Evolutionary conservation across 2,113 vertebrate genomes (phyloP).

Genomic region (Epinephelus lanceolatus): DNA sequence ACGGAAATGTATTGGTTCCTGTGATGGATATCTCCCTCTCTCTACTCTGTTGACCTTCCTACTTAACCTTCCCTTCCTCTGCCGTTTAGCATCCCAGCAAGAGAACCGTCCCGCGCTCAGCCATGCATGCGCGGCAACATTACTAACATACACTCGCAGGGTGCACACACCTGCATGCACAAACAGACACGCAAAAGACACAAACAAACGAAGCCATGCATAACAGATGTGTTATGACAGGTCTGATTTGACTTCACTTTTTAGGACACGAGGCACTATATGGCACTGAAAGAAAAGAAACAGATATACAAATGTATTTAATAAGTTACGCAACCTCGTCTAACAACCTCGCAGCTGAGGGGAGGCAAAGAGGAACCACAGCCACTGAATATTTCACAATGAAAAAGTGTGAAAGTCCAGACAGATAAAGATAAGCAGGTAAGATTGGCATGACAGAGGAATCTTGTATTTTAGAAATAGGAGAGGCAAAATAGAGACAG

Average conservation of each 20-base stretch:
- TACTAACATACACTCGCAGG: conserved; percentile 31
- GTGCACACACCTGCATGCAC: conserved; percentile 10
- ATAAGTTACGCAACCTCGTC: conserved; percentile 41
- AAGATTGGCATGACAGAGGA: conserved; percentile 22
- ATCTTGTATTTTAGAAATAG: conserved; percentile 37
- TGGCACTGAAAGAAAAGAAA: conserved; percentile 40
- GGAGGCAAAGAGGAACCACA: conserved; percentile 1
- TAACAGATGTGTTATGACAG: conserved; percentile 62
- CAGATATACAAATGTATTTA: conserved; percentile 41
- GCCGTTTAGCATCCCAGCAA: conserved; percentile 64
- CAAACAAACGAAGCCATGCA: conserved; percentile 63
- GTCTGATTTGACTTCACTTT: conserved; percentile 56
- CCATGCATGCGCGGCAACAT: conserved; percentile 49
- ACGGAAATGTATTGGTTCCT: conserved; percentile 59
- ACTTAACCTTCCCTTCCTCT: conserved; percentile 75
- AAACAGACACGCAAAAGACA: conserved; percentile 30
- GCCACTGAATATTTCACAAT: conserved; percentile 52
- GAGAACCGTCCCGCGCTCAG: conserved; percentile 14
- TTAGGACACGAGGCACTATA: conserved; percentile 31
- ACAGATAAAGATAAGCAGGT: conserved; percentile 36
- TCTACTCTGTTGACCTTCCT: conserved; percentile 68
- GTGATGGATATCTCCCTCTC: conserved; percentile 72
- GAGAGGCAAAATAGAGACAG: conserved; percentile 33
- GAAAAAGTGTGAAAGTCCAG: conserved; percentile 35
- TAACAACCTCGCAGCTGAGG: conserved; percentile 16